phyloP scores from a whole-genome alignment of 2,888 invertebrate genomes.

The Megalurothrips usitatus region DNA sequence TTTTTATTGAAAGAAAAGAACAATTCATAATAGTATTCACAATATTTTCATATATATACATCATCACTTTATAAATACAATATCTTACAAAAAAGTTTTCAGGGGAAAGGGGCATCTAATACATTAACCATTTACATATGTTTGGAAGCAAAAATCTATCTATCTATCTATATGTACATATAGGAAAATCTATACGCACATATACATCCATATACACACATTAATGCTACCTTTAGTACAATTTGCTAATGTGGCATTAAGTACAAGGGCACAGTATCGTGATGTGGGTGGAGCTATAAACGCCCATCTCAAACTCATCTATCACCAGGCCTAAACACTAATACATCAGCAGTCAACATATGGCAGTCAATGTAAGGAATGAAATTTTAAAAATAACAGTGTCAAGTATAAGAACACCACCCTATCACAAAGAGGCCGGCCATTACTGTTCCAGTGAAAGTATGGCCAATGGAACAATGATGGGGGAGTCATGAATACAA shows the following conservation, averaged over 20 bases:
- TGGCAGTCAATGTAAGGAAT: constrained; percentile 23
- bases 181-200: background rate
- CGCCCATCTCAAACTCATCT: constrained; percentile 6
- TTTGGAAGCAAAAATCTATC: constrained; percentile 17
- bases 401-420: constrained; percentile 19
- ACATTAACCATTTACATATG: constrained; percentile 21
- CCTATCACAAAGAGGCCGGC: constrained; percentile 9
- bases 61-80: constrained; percentile 18
- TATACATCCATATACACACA: constrained; percentile 3
- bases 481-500: background rate
- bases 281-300: constrained; percentile 24
- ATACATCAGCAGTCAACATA: constrained; percentile 7
- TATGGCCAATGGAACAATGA: background rate
- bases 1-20: constrained; percentile 20
- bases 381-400: constrained; percentile 11
- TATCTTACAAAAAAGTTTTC: constrained; percentile 14
- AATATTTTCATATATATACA: constrained; percentile 25
- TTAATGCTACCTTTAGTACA: constrained; percentile 17
- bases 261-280: constrained; percentile 22
- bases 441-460: background rate
- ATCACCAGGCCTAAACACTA: constrained; percentile 19
- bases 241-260: constrained; percentile 14
- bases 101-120: constrained; percentile 19
- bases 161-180: constrained; percentile 22
- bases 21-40: constrained; percentile 25